A percentile compares a stretch with the other conserved stretches of the same genome.
These are phyloP conservation scores for Cryptophagus acutangulus DNA, from an alignment of 2,888 invertebrate genomes.

Conservation along the genomic window DNA sequence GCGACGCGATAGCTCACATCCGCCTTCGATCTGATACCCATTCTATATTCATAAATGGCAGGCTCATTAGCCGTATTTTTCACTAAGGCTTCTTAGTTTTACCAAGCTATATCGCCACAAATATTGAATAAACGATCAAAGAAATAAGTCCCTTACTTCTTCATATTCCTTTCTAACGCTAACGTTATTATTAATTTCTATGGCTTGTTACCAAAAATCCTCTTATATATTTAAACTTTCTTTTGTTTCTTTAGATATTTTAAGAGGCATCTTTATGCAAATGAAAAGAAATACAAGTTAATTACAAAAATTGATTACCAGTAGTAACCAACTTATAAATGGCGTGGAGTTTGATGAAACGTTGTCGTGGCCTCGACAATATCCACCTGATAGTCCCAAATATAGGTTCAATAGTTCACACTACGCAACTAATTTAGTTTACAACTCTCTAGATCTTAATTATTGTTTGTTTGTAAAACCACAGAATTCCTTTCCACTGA, in stretches of 20 bases:
- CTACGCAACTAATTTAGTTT: too few relatives aligned
- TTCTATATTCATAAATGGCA: slow-evolving; percentile 6
- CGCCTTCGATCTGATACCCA: slow-evolving; percentile 34
- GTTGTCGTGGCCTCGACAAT: too few relatives aligned
- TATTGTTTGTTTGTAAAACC: too few relatives aligned
- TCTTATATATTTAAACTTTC: slow-evolving; percentile 34
- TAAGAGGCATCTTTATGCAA: background rate
- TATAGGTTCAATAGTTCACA: too few relatives aligned
- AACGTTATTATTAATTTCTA: slow-evolving; percentile 43
- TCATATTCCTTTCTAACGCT: slow-evolving; percentile 31
- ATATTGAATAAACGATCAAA: slow-evolving; percentile 33
- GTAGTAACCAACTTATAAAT: too few relatives aligned
- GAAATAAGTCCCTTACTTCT: slow-evolving; percentile 34
- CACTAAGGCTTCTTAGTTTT: slow-evolving; percentile 24
- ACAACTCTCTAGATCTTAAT: too few relatives aligned
- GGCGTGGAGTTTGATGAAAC: too few relatives aligned
- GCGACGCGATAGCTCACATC: slow-evolving; percentile 41
- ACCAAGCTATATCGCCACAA: slow-evolving; percentile 3
- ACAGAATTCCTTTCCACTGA: too few relatives aligned
- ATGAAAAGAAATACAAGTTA: too few relatives aligned
- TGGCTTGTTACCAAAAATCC: slow-evolving; percentile 43
- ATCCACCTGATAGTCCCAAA: too few relatives aligned
- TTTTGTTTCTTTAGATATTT: slow-evolving; percentile 36
- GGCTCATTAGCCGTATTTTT: slow-evolving; percentile 25
- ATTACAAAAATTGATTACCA: too few relatives aligned